Percentiles rank a stretch among this genome's conserved stretches.
Conservation (phyloP, 2,888 invertebrate species). For the Drosophila dives region DNA sequence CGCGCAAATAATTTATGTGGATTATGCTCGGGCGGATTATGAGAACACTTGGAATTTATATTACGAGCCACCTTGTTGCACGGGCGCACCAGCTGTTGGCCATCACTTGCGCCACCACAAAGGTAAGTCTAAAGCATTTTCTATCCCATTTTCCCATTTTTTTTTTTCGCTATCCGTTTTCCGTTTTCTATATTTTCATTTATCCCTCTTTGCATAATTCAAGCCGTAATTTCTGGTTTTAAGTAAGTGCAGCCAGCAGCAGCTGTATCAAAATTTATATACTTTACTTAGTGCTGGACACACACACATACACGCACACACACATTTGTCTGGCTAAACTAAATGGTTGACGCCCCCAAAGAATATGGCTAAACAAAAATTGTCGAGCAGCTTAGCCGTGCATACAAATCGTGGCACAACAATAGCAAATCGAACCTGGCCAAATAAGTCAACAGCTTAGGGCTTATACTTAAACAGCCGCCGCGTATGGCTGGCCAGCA, state of each 20-base stretch:
- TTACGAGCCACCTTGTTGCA: slow-evolving; percentile 91
- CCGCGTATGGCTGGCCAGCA: slow-evolving; percentile 62
- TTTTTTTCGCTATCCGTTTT: not conserved
- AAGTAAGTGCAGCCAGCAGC: slow-evolving; percentile 51
- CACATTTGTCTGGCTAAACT: slow-evolving; percentile 42
- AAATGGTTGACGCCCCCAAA: slow-evolving; percentile 22
- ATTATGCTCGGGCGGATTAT: slow-evolving; percentile 86
- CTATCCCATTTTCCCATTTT: not conserved
- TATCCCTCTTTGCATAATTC: slow-evolving; percentile 38
- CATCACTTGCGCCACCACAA: slow-evolving; percentile 90
- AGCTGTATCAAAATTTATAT: slow-evolving; percentile 32
- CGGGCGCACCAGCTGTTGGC: slow-evolving; percentile 86
- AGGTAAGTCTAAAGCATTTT: slow-evolving; percentile 86
- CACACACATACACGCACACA: not conserved
- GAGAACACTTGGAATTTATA: slow-evolving; percentile 90
- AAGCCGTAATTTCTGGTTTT: slow-evolving; percentile 43
- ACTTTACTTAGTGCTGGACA: slow-evolving; percentile 2
- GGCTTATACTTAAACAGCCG: slow-evolving; percentile 57
- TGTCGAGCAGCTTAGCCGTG: slow-evolving; percentile 53
- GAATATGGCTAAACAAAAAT: slow-evolving; percentile 40
- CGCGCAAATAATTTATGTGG: slow-evolving; percentile 82
- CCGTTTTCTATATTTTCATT: not conserved
- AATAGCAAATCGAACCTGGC: slow-evolving; percentile 67
- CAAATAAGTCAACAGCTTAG: slow-evolving; percentile 80
- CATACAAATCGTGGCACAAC: slow-evolving; percentile 38